Percentiles rank a stretch among this genome's conserved stretches.
Evolutionary conservation across 2,797 vertebrate species (phyloP).

Genomic region (Halcyon smyrnensis): DNA sequence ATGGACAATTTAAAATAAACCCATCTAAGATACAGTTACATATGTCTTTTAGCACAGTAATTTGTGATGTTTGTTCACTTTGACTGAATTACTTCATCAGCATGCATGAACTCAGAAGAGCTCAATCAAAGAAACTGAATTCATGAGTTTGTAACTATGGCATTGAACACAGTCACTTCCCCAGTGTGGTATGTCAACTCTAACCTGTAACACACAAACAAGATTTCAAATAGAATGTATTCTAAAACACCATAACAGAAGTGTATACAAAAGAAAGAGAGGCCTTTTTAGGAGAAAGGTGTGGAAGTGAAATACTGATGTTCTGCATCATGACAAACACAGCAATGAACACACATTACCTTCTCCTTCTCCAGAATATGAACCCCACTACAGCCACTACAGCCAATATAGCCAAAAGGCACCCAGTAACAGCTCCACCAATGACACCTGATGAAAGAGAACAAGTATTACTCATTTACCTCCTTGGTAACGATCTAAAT

Average conservation of each 20-base stretch:
- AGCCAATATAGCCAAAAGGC: conserved; percentile 73
- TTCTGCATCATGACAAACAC: neutral
- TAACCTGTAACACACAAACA: neutral
- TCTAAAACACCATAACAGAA: neutral
- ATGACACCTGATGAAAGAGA: conserved; percentile 74
- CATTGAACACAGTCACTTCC: neutral
- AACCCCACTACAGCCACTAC: conserved; percentile 65
- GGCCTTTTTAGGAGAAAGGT: neutral
- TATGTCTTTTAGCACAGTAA: neutral
- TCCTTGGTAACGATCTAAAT: neutral
- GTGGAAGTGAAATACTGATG: neutral
- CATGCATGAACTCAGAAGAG: neutral
- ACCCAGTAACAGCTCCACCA: conserved; percentile 77
- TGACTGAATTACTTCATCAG: neutral
- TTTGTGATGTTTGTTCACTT: neutral
- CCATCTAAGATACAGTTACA: neutral
- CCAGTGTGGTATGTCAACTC: neutral
- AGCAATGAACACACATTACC: conserved; percentile 57
- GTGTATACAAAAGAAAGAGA: neutral
- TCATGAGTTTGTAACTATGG: neutral
- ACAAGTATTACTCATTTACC: neutral
- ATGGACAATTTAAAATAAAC: neutral
- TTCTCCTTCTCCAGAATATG: conserved; percentile 82
- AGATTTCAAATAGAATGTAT: neutral
- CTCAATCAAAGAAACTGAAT: neutral